phyloP scores from a whole-genome alignment of 2,888 invertebrate genomes.

The Drosophila recens region DNA sequence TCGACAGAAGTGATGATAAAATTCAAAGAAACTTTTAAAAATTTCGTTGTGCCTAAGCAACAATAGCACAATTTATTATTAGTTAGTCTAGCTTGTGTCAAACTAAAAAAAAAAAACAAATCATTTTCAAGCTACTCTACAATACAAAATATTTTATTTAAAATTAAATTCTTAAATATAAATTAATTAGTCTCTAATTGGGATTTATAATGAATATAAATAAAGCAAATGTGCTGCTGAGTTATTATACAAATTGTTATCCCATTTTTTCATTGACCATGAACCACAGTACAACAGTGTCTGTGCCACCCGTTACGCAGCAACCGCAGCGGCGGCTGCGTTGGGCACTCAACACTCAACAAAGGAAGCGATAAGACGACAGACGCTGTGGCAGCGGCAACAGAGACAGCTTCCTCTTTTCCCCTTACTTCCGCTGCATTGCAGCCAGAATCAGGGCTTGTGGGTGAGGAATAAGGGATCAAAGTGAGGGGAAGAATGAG shows the following conservation, averaged over 20 bases:
- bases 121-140: no score
- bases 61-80: background rate
- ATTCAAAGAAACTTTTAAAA: no score
- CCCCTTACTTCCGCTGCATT: conserved; percentile 60
- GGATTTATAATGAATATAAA: background rate
- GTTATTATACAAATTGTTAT: fast-evolving
- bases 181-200: no score
- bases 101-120: no score
- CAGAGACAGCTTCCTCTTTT: conserved; percentile 20
- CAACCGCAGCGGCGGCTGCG: conserved; percentile 49
- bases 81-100: background rate
- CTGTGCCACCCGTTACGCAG: conserved; percentile 40
- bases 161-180: no score
- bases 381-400: conserved; percentile 36
- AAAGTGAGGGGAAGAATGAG: conserved; percentile 4
- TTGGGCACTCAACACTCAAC: conserved; percentile 64
- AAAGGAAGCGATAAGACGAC: conserved; percentile 74
- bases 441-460: conserved; percentile 19
- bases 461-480: background rate
- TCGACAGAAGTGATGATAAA: no score
- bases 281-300: conserved; percentile 48
- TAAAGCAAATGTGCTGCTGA: background rate
- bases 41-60: no score
- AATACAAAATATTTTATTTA: background rate
- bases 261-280: background rate